Evolutionary conservation across 2,888 invertebrate genomes (phyloP).

Genomic region (Cephus pulcher): DNA sequence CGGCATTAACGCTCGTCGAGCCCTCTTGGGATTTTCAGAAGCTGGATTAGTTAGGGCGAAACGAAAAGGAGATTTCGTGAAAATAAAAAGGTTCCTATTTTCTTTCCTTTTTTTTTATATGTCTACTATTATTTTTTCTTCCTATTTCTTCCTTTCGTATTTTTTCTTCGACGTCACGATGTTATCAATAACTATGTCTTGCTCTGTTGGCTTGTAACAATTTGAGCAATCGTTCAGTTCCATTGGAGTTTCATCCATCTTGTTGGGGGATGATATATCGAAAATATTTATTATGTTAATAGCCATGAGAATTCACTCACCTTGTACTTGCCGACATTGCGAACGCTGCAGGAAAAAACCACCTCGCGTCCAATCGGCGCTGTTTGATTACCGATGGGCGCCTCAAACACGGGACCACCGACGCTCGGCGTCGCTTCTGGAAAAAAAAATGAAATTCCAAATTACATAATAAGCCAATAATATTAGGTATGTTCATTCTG

Average conservation of each 20-base stretch:
- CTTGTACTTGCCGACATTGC: slow-evolving; percentile 57
- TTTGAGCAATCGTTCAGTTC: neutral
- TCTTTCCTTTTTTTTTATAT: neutral
- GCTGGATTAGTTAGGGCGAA: neutral
- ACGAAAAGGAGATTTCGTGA: neutral
- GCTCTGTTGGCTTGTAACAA: neutral
- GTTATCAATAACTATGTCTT: neutral
- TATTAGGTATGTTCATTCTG: neutral
- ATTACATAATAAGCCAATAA: neutral
- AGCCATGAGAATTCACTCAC: slow-evolving; percentile 28
- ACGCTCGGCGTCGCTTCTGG: slow-evolving; percentile 48
- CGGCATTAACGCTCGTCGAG: neutral
- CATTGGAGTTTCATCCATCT: neutral
- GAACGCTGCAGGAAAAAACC: slow-evolving; percentile 61
- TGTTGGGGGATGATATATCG: neutral
- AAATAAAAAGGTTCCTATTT: neutral
- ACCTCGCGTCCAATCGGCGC: slow-evolving; percentile 62
- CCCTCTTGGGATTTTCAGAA: neutral
- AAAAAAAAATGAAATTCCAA: slow-evolving; percentile 37
- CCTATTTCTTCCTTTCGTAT: too few species aligned
- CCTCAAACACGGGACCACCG: slow-evolving; percentile 54
- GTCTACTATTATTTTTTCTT: neutral
- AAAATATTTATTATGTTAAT: neutral
- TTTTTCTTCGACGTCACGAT: neutral
- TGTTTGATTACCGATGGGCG: slow-evolving; percentile 61